A percentile compares a stretch with the other conserved stretches of the same genome.
Evolutionary conservation across 1,140 invertebrate genomes (phyloP).

Genomic region (Acromyrmex charruanus): DNA sequence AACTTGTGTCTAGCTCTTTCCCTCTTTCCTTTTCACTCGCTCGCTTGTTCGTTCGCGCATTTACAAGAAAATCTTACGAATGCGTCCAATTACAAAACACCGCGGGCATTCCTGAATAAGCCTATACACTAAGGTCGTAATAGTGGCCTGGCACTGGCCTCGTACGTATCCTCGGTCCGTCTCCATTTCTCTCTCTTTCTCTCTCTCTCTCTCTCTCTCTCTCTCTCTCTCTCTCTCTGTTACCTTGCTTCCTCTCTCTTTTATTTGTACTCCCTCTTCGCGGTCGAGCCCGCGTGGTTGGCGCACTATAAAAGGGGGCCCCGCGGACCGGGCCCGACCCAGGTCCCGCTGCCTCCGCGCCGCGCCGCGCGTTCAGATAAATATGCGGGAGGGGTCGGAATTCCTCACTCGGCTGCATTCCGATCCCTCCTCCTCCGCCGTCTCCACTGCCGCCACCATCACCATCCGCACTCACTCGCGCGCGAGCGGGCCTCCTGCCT

Average conservation of each 20-base stretch:
- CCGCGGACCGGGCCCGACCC: slow-evolving; percentile 71
- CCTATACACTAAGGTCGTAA: slow-evolving; percentile 56
- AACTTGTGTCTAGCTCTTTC: not conserved
- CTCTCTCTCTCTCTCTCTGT: slow-evolving; percentile 10
- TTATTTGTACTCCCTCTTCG: slow-evolving; percentile 58
- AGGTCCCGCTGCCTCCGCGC: slow-evolving; percentile 68
- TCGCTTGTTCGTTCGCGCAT: slow-evolving; percentile 40
- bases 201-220: slow-evolving; percentile 33
- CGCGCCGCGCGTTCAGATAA: slow-evolving; percentile 83
- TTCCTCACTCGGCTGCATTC: slow-evolving; percentile 86
- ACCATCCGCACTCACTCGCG: slow-evolving; percentile 46
- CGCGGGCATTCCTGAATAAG: slow-evolving; percentile 77
- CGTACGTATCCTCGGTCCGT: slow-evolving; percentile 52
- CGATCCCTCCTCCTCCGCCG: slow-evolving; percentile 74
- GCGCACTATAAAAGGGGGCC: slow-evolving; percentile 84
- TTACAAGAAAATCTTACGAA: slow-evolving; percentile 72
- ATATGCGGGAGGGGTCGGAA: slow-evolving; percentile 87
- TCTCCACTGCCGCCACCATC: slow-evolving; percentile 57
- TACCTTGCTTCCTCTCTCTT: slow-evolving; percentile 46
- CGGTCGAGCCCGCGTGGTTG: slow-evolving; percentile 61
- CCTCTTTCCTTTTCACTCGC: not conserved
- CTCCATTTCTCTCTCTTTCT: slow-evolving; percentile 29
- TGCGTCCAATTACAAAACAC: slow-evolving; percentile 79
- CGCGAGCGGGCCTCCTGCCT: slow-evolving; percentile 64
- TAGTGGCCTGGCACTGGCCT: slow-evolving; percentile 69